These are phyloP conservation scores for Osmerus mordax DNA, from an alignment of 2,113 vertebrate species.

Conservation along the genomic window DNA sequence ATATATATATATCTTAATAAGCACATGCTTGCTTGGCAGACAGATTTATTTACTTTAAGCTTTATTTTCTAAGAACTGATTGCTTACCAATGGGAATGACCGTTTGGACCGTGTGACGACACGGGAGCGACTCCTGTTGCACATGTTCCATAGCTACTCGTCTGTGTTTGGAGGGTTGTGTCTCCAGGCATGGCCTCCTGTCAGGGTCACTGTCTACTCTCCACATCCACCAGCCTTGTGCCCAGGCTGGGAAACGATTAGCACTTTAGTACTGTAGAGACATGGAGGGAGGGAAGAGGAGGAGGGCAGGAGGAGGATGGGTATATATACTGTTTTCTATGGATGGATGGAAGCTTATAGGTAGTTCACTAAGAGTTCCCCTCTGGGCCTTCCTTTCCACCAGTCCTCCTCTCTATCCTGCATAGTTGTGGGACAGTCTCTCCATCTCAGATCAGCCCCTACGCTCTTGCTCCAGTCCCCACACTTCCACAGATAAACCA, in stretches of 20 bases:
- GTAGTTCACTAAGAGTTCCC: too few species aligned
- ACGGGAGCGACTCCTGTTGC: slow-evolving; percentile 55
- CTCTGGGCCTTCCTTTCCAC: too few species aligned
- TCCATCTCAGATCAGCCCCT: too few species aligned
- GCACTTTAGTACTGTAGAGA: slow-evolving; percentile 70
- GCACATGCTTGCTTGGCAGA: slow-evolving; percentile 77
- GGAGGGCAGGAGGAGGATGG: slow-evolving; percentile 23
- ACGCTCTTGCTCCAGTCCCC: too few species aligned
- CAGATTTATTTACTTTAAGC: slow-evolving; percentile 45
- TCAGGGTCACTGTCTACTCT: slow-evolving; percentile 54
- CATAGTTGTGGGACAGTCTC: too few species aligned
- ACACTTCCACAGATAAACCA: too few species aligned
- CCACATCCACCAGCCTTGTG: slow-evolving; percentile 44
- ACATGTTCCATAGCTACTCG: slow-evolving; percentile 66
- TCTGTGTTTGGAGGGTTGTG: slow-evolving; percentile 54
- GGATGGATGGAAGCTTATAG: too few species aligned
- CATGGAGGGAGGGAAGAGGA: slow-evolving; percentile 15
- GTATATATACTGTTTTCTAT: too few species aligned
- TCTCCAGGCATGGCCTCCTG: slow-evolving; percentile 55
- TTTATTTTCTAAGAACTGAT: slow-evolving; percentile 52
- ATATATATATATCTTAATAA: slow-evolving; percentile 26
- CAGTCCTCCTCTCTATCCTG: too few species aligned
- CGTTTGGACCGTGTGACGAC: slow-evolving; percentile 41
- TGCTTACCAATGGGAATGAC: slow-evolving; percentile 62
- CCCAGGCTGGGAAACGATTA: slow-evolving; percentile 59